Conservation (phyloP, 1,140 invertebrate species). For the Magallana gigas region DNA sequence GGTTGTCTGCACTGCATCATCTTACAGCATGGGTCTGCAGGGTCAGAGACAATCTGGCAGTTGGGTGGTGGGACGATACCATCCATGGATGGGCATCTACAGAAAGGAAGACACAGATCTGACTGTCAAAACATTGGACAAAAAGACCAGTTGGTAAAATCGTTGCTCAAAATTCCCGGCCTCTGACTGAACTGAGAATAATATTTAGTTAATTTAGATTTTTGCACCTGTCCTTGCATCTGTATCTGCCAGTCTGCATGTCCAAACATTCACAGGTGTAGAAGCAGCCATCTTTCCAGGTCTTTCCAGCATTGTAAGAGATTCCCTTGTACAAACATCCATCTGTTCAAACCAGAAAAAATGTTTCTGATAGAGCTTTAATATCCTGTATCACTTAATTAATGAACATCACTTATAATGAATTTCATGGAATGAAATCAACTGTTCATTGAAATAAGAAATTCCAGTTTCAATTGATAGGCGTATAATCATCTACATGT, state of each 20-base stretch:
- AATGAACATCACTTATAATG: too few relatives aligned
- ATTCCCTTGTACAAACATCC: conserved; percentile 65
- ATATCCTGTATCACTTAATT: too few relatives aligned
- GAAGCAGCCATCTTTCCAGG: conserved; percentile 70
- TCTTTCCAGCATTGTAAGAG: conserved; percentile 58
- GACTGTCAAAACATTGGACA: too few relatives aligned
- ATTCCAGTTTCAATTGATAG: too few relatives aligned
- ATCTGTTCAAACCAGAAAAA: conserved; percentile 17
- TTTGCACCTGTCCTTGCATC: conserved; percentile 68
- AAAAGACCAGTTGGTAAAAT: too few relatives aligned
- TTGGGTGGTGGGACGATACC: conserved; percentile 50
- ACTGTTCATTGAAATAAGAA: too few relatives aligned
- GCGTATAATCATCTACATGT: too few relatives aligned
- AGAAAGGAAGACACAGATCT: neutral
- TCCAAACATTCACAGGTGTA: conserved; percentile 69
- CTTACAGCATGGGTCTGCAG: conserved; percentile 64
- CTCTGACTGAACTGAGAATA: too few relatives aligned
- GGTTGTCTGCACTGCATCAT: conserved; percentile 56
- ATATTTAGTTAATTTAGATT: too few relatives aligned
- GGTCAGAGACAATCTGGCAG: conserved; percentile 61
- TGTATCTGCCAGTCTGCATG: conserved; percentile 65
- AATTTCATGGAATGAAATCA: too few relatives aligned
- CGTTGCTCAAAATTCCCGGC: too few relatives aligned
- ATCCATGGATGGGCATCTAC: conserved; percentile 55
- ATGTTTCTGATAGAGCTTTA: too few relatives aligned